Base-by-base conservation (phyloP, 2,888 invertebrate species). In the Tuberolachnus salignus region DNA sequence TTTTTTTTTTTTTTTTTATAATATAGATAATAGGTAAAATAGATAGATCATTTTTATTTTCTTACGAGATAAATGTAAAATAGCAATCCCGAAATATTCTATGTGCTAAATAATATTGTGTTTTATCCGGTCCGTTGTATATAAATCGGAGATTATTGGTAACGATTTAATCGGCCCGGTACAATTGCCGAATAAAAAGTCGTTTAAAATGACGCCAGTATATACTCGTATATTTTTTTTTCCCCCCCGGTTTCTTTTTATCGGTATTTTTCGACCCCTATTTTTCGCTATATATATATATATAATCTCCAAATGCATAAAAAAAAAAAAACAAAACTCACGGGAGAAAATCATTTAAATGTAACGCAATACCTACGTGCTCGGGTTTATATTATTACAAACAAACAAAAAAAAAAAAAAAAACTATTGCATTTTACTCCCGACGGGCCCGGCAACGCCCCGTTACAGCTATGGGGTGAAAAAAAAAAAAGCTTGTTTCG, bases 281-380 rank as follows among this genome's bases (percentile, higher is more conserved):
- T 44, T 70, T 70, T 57, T 42, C 10, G 69, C 34, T 34, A 6
- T 34, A 34, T 34, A 34, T 34, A n/a, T 34, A 6, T 34, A 34
- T 34, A 34, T 34, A n/a, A 6, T 19, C 34, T 1, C 0, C 21
- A 1, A 21, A 23, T 23, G 8, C 3, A 34, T 34, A 34, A 34
- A 34, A 34, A 34, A 34, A 34, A n/a, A 57, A 57, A 57, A 57
- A 23, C 13, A 44, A 44, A 44, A 11, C 55, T 42, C 70, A 23
- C 70, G 16, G 4, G 70, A 44, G 70, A 57, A 70, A 55, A 57
- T 70, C 44, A 57, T 70, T 70, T 70, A 57, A 55, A 57, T 70
- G n/a, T 70, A 44, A 70, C 44, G 44, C 23, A 23, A 57, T 46
- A n/a, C n/a, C n/a, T n/a, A 70, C 70, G 70, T 70, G 57, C 57